A percentile compares a stretch with the other conserved stretches of the same genome.
phyloP scores from a whole-genome alignment of 2,113 vertebrate species.

The Brachypteracias leptosomus region DNA sequence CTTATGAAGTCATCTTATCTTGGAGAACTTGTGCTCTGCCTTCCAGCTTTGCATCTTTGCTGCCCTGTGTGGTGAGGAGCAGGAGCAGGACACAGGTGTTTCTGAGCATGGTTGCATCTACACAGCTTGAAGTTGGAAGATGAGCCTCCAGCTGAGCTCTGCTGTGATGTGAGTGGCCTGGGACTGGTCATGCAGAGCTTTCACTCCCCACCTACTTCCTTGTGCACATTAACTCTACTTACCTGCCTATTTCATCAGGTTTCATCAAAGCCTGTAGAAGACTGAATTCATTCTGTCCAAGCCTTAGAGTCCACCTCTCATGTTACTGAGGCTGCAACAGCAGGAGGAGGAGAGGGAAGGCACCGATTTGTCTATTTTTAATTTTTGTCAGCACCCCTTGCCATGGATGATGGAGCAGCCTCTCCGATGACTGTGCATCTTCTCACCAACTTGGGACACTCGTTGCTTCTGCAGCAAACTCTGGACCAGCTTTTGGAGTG shows the following conservation, averaged over 20 bases:
- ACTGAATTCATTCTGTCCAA: not conserved
- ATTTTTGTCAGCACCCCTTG: constrained; percentile 17
- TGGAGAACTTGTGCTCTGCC: not conserved
- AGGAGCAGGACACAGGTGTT: too few species aligned
- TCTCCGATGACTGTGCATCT: constrained; percentile 85
- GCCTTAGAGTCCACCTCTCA: not conserved
- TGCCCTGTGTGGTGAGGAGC: not conserved
- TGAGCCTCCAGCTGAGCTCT: not conserved
- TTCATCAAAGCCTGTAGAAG: not conserved
- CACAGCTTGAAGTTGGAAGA: not conserved
- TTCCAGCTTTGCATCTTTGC: not conserved
- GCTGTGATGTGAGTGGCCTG: not conserved
- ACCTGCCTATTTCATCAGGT: fast-evolving
- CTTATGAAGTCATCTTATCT: not conserved
- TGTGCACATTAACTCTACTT: fast-evolving
- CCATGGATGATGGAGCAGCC: constrained; percentile 65
- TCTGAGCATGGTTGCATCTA: fast-evolving
- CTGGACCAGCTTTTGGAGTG: constrained; percentile 82
- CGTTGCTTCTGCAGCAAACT: constrained; percentile 81
- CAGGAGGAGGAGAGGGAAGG: not conserved
- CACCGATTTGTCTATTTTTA: not conserved
- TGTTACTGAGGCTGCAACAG: not conserved
- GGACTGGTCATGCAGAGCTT: fast-evolving
- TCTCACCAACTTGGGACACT: constrained; percentile 82
- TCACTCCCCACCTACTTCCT: not conserved